Percentiles rank a stretch among this genome's conserved stretches.
phyloP scores from a whole-genome alignment of 1,140 invertebrate species.

The Lysiphlebus fabarum region DNA sequence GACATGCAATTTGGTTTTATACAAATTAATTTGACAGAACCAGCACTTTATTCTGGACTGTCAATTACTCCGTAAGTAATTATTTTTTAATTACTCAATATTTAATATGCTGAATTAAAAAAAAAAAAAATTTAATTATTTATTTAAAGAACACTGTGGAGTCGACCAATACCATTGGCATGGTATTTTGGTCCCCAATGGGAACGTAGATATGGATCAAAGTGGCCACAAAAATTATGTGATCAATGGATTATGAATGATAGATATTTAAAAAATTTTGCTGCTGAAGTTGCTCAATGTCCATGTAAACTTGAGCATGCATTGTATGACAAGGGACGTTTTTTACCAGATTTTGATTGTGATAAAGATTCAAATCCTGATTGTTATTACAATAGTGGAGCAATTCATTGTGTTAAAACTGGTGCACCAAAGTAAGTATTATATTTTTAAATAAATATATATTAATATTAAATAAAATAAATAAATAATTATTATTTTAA shows the following conservation, averaged over 20 bases:
- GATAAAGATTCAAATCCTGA: conserved; percentile 87
- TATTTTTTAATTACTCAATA: background rate
- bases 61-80: conserved; percentile 75
- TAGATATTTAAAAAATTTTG: conserved; percentile 84
- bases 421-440: conserved; percentile 80
- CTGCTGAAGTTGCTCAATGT: conserved; percentile 79
- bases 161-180: conserved; percentile 81
- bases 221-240: conserved; percentile 80
- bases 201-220: conserved; percentile 69
- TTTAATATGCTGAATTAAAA: background rate
- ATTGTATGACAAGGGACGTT: conserved; percentile 85
- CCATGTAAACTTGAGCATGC: conserved; percentile 92
- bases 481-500: background rate
- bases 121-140: conserved; percentile 23
- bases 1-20: conserved; percentile 87
- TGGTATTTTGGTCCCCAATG: conserved; percentile 92
- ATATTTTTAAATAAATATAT: background rate
- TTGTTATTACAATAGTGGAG: conserved; percentile 84
- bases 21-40: conserved; percentile 83
- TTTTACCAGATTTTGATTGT: conserved; percentile 85
- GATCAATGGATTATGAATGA: conserved; percentile 87
- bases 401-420: conserved; percentile 88
- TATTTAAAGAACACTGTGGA: conserved; percentile 74
- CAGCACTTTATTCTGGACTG: conserved; percentile 66
- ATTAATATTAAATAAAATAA: background rate